Percentiles rank a stretch among this genome's conserved stretches.
phyloP scores from a whole-genome alignment of 2,888 invertebrate genomes.

The Chloromyia formosa region DNA sequence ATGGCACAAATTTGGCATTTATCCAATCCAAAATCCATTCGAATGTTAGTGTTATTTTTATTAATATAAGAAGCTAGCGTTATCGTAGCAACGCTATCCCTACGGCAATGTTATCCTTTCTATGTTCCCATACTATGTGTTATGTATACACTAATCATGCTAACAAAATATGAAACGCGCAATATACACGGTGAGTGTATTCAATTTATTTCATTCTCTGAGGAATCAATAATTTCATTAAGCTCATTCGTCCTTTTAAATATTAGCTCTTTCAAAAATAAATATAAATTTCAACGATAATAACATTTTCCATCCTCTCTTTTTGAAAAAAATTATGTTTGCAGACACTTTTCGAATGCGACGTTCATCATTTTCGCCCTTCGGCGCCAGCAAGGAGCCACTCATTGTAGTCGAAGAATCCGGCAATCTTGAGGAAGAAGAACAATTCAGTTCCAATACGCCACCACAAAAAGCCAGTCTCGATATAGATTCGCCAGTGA shows the following conservation, averaged over 20 bases:
- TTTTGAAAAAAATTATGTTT: not conserved
- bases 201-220: too few relatives aligned
- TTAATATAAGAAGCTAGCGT: too few relatives aligned
- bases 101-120: too few relatives aligned
- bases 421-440: slow-evolving; percentile 74
- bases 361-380: slow-evolving; percentile 72
- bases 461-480: slow-evolving; percentile 70
- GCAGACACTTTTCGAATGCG: slow-evolving; percentile 68
- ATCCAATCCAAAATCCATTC: too few relatives aligned
- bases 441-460: slow-evolving; percentile 65
- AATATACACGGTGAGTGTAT: too few relatives aligned
- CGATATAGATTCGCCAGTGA: slow-evolving; percentile 80
- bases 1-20: too few relatives aligned
- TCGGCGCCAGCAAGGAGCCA: slow-evolving; percentile 69
- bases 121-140: too few relatives aligned
- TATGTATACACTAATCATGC: too few relatives aligned
- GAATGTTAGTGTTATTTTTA: too few relatives aligned
- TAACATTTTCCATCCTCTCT: not conserved
- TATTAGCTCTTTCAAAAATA: not conserved
- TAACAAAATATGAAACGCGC: too few relatives aligned
- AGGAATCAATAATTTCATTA: too few relatives aligned
- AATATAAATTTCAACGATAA: not conserved
- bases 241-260: not conserved
- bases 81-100: too few relatives aligned
- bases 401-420: slow-evolving; percentile 86